Base-by-base conservation (phyloP, 2,888 invertebrate species). In the Itoplectis maculator region DNA sequence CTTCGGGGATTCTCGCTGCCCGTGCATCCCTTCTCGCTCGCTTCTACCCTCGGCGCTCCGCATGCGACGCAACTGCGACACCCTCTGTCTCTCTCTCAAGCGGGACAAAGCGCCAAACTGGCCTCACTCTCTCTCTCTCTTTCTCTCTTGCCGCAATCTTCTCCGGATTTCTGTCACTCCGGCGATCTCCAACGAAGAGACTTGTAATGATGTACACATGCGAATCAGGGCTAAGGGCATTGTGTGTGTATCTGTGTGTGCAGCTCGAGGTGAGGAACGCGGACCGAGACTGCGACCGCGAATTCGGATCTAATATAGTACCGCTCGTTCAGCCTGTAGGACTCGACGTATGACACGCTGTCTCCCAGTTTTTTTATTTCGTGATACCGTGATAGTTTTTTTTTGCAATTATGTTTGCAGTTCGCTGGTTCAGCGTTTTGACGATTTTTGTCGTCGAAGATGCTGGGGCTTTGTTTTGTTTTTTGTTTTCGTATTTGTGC, bases 21-120 rank as follows among this genome's bases (percentile, higher is more conserved):
- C 47, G 45, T 78, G 81, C 78, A 78, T 78, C 42, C 54, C 74
- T 37, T 69, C 70, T 70, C 75, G 11, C 81, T 77, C 61, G 51
- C 69, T 74, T 47, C 74, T 69, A 74, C 69, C 78, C 74, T 69
- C 78, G 59, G 63, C 51, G 63, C 13, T 11, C 40, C 73, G 69
- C 78, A 78, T n/a, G n/a, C 69, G 63, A 56, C 77, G 65, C 63
- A 65, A 56, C 40, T 18, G 37, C 37, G 45, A 68, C 54, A 40
- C 56, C 61, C 61, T 72, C 47, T 65, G 61, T 59, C 35, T 63
- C 40, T 29, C 40, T 51, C 65, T 29, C 54, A n/a, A n/a, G 29
- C 29, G 5, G 3, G 29, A 3, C 29, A 29, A n/a, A n/a, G n/a
- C 29, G 29, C 29, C 29, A 5, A 29, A 5, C 29, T 5, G 29